Conservation (phyloP, 2,797 vertebrate genomes). For the Carduelis carduelis region DNA sequence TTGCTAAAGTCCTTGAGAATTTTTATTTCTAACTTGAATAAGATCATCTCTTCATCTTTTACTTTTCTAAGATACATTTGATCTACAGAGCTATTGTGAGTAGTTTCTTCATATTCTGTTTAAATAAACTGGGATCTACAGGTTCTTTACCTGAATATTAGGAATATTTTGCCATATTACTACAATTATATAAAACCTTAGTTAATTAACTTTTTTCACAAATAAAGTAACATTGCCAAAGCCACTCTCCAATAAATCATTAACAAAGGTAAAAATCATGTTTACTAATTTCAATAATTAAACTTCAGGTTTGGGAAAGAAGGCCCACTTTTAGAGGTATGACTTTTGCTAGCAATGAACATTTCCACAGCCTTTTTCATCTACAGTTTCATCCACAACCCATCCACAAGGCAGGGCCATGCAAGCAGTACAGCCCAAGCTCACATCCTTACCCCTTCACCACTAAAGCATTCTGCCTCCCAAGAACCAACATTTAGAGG, state of each 20-base stretch:
- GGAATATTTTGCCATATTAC: neutral
- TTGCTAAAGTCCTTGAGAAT: neutral
- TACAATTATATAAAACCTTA: neutral
- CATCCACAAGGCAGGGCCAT: accelerated
- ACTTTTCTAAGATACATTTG: neutral
- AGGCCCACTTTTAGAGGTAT: neutral
- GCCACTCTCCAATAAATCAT: neutral
- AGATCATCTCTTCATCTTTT: neutral
- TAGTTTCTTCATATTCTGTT: neutral
- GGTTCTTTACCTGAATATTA: neutral
- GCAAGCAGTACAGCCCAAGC: accelerated
- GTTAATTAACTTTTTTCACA: neutral
- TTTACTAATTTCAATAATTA: neutral
- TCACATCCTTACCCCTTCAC: neutral
- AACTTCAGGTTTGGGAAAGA: neutral
- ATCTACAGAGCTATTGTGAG: neutral
- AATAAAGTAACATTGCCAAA: neutral
- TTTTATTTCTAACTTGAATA: neutral
- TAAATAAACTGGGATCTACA: slow-evolving; percentile 27
- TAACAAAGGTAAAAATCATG: neutral
- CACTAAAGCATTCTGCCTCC: neutral
- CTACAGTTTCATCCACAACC: neutral
- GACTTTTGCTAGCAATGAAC: neutral
- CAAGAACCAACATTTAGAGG: neutral
- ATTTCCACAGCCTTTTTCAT: neutral